Evolutionary conservation across 2,113 vertebrate species (phyloP), one percentile per base, ranked within the genome.

Genomic region (Donacobius atricapilla): DNA sequence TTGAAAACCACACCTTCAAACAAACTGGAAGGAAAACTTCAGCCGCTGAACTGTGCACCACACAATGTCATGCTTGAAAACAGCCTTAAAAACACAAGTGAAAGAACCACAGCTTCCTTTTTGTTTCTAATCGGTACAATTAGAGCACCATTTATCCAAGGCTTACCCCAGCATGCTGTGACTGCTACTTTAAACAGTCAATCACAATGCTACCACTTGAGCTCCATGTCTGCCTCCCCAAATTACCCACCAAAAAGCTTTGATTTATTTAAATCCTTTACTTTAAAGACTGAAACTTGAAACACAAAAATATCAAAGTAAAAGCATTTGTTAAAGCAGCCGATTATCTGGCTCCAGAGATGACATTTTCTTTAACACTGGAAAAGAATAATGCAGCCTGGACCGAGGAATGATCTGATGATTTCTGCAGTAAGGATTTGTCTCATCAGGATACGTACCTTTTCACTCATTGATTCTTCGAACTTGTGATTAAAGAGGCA

Each of bases 401-500:
- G 39, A 25, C 60, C 42, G 70, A 94, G 50, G 89, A 87, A 85
- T 16, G 81, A 91, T 57, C 60, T 39, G 28, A 71, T 37, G 35
- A 73, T 79, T 86, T 77, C 48, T 88, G 35, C 77, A 72, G 54
- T 76, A 89, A 85, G 87, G 48, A 85, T 54, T 84, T 89, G 39
- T 65, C 90, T 83, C 35, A 54, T 77, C 70, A 60, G 90, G 90
- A 71, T 60, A 96, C 97, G 6, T 79, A 99, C 99, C 98, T 99
- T 98, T 93, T 99, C 99, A 95, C 99, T 99, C 99, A 99, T 99
- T 48, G 98, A 98, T 82, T 99, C 99, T 96, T 99, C 99, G 98
- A 99, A 99, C 97, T 99, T 99, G 97, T 99, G 99, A 93, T 99
- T 99, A 95, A 99, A 99, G 86, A 99, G 98, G 98, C 99, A 99